Evolutionary conservation across 1,140 invertebrate genomes (phyloP).

Genomic region (Gonioctena quinquepunctata): DNA sequence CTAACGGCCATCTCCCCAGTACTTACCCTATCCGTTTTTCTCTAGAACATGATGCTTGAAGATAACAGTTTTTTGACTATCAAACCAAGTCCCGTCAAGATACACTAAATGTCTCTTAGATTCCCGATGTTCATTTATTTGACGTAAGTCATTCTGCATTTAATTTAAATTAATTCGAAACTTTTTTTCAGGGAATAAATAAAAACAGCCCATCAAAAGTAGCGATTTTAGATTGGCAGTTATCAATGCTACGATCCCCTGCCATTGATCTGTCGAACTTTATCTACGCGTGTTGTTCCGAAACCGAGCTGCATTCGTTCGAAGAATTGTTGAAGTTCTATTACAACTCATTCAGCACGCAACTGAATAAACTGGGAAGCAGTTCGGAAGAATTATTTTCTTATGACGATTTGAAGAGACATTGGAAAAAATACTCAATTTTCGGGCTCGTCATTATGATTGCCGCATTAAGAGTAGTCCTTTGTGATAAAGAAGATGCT

Average conservation of each 20-base stretch:
- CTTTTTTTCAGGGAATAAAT: neutral
- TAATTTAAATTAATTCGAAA: too few species aligned
- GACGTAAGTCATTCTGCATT: too few species aligned
- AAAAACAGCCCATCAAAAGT: conserved; percentile 50
- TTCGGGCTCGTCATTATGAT: conserved; percentile 47
- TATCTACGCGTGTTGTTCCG: conserved; percentile 59
- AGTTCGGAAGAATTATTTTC: conserved; percentile 58
- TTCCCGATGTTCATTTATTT: too few species aligned
- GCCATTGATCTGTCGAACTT: conserved; percentile 62
- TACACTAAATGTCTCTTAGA: too few species aligned
- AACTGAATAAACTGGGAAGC: conserved; percentile 45
- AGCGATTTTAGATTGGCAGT: conserved; percentile 60
- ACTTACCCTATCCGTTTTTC: too few species aligned
- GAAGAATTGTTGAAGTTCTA: conserved; percentile 59
- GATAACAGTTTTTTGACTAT: too few species aligned
- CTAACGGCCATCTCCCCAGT: too few species aligned
- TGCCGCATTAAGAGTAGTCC: conserved; percentile 8
- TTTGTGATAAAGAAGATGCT: conserved; percentile 21
- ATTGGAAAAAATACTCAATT: conserved; percentile 50
- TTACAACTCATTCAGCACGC: conserved; percentile 56
- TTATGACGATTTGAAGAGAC: conserved; percentile 51
- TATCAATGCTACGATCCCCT: conserved; percentile 58
- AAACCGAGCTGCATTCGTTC: conserved; percentile 58
- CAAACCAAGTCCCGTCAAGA: too few species aligned
- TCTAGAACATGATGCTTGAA: too few species aligned